Base-by-base conservation (phyloP, 92 coral and sea anemone genomes). In the Porites evermanni region DNA sequence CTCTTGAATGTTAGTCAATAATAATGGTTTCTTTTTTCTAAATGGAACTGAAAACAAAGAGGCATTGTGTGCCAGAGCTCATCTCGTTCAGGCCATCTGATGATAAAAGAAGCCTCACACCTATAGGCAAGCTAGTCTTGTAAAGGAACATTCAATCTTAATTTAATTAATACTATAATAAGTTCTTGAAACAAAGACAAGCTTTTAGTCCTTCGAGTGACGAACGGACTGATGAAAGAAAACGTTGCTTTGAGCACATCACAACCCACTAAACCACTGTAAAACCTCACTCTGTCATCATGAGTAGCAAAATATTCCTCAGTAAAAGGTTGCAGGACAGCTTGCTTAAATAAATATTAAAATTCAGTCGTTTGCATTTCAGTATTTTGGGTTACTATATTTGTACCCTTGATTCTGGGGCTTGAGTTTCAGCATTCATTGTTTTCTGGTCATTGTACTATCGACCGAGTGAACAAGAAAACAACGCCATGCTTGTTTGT, bases 301-400 rank as follows among this genome's bases (percentile, higher is more conserved):
- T 29, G 32, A 29, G 32, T 29, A 29, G 32, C 32, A 29, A 29
- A 29, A 29, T 29, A 29, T 29, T 29, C 32, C 32, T 29, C 32
- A 29, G 32, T 29, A 29, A 2, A 29, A 29, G 32, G 32, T 29
- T 29, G 32, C 32, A 29, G 18, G 23, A 53, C 71, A 26, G 64
- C 61, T 72, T 75, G 50, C 67, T 72, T 65, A 29, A 86, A 86
- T 70, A 86, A 53, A 20, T 86, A 86, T 20, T 85, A 61, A 77
- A 63, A 85, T 85, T 85, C 89, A 53, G 60, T 75, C 18, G 84
- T 85, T 75, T 86, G 89, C 21, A 76, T 77, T 58, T 38, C 75
- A 5, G 75, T 6, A 70, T 84, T 72, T 52, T 86, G 77, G 72
- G 78, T 29, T 29, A 29, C 32, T 29, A 29, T 29, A 29, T 77